Conservation (phyloP, 2,113 vertebrate genomes). For the Ammodytes dubius region DNA sequence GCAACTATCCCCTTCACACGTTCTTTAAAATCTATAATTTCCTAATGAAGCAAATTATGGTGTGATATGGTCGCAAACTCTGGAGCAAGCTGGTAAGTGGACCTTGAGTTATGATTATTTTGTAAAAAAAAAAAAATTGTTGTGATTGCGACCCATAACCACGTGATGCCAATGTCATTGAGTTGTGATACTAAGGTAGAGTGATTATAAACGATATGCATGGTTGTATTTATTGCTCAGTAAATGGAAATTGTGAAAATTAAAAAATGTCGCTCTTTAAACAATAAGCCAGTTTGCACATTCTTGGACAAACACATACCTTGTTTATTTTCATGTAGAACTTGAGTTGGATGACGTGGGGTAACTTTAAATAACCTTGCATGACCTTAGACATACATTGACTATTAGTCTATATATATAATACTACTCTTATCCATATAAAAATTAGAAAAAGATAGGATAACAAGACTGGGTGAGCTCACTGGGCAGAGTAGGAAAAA, state of each 20-base stretch:
- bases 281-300: neutral
- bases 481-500: neutral
- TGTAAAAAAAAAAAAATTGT: neutral
- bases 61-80: too few relatives aligned
- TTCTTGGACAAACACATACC: neutral
- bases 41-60: too few relatives aligned
- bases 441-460: neutral
- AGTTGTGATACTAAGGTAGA: too few relatives aligned
- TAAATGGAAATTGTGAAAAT: neutral
- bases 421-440: too few relatives aligned
- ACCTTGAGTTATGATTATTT: neutral
- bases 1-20: neutral
- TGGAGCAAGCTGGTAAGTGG: too few relatives aligned
- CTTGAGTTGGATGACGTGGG: slow-evolving; percentile 36
- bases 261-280: neutral
- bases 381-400: slow-evolving; percentile 9
- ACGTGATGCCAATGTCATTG: too few relatives aligned
- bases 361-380: slow-evolving; percentile 46
- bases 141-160: too few relatives aligned
- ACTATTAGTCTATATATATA: too few relatives aligned
- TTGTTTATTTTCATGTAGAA: slow-evolving; percentile 11
- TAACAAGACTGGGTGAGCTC: neutral
- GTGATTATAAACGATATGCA: neutral
- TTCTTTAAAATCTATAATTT: too few relatives aligned
- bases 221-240: neutral